phyloP scores from a whole-genome alignment of 2,888 invertebrate species.

The Penaeus monodon region DNA sequence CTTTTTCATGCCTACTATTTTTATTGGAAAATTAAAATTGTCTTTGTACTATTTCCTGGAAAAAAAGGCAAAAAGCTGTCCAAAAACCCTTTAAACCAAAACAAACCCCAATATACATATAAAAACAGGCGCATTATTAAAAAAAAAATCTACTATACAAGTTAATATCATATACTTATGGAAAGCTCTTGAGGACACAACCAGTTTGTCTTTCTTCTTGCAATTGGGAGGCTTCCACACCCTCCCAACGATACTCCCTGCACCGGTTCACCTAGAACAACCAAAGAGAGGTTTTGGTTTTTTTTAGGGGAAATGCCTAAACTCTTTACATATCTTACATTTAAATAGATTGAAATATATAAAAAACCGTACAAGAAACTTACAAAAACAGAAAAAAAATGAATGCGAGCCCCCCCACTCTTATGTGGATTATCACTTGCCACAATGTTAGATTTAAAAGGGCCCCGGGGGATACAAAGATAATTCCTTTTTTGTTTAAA shows the following conservation, averaged over 20 bases:
- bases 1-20: conserved; percentile 85
- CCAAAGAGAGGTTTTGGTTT: too few relatives aligned
- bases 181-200: conserved; percentile 80
- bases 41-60: too few relatives aligned
- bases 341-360: background rate
- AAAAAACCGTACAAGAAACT: conserved; percentile 67
- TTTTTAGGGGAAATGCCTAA: too few relatives aligned
- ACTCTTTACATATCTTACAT: background rate
- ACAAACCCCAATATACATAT: background rate
- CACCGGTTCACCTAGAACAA: conserved; percentile 78
- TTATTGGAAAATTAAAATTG: conserved; percentile 56
- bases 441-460: conserved; percentile 82
- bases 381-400: conserved; percentile 77
- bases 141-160: too few relatives aligned
- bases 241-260: conserved; percentile 80
- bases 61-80: background rate
- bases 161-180: conserved; percentile 67
- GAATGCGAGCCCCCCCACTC: conserved; percentile 76
- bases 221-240: conserved; percentile 83
- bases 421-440: conserved; percentile 81
- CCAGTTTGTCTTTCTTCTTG: conserved; percentile 74
- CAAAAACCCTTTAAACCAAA: background rate
- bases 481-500: conserved; percentile 81
- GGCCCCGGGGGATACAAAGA: conserved; percentile 76
- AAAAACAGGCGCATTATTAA: too few relatives aligned